Conservation (phyloP, 2,113 vertebrate genomes). For the Hypomesus transpacificus region DNA sequence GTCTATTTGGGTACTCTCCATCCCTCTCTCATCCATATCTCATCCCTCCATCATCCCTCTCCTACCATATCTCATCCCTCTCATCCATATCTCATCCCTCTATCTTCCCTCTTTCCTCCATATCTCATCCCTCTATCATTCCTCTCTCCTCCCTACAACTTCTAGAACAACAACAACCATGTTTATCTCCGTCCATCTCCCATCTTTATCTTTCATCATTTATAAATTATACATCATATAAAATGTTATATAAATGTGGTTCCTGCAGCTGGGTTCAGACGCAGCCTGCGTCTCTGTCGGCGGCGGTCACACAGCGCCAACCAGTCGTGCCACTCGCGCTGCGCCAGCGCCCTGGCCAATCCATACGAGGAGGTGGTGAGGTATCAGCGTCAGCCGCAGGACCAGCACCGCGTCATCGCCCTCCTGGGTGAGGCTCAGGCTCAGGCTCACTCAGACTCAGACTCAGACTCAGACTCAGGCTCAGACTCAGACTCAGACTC, state of each 20-base stretch:
- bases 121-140: background rate
- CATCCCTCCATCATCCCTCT: background rate
- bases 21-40: background rate
- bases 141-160: background rate
- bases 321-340: conserved; percentile 56
- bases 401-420: conserved; percentile 78
- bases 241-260: too few species aligned
- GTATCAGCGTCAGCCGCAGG: conserved; percentile 79
- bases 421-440: conserved; percentile 79
- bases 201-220: too few species aligned
- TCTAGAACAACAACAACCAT: too few species aligned
- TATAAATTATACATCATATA: too few species aligned
- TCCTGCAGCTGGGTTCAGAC: conserved; percentile 84
- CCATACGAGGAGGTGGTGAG: conserved; percentile 90
- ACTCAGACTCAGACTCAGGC: too few species aligned
- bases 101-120: background rate
- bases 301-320: conserved; percentile 60
- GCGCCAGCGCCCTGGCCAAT: conserved; percentile 56
- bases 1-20: conserved; percentile 80
- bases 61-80: background rate
- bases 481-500: too few species aligned
- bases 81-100: background rate
- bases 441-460: too few species aligned
- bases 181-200: too few species aligned
- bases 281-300: conserved; percentile 88